Base-by-base conservation (phyloP, 2,113 vertebrate species). In the Aepyceros melampus region DNA sequence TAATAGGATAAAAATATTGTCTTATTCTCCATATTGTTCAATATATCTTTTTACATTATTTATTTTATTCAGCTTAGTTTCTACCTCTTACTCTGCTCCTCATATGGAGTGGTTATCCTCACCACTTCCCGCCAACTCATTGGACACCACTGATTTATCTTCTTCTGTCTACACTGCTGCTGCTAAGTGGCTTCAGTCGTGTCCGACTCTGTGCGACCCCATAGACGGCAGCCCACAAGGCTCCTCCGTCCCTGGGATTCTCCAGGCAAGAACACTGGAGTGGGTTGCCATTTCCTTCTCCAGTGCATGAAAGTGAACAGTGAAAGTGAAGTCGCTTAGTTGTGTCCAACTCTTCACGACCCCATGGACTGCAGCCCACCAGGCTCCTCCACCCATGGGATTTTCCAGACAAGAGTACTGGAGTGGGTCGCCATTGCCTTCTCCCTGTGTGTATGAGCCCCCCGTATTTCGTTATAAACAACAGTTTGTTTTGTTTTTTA, bases 321-420 rank as follows among this genome's bases (percentile, higher is more conserved):
- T 33, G 31, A 62, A 62, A 33, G 60, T 1, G 15, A 64, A 33
- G 31, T 8, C 0, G 0, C 0, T 64, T 15, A 64, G 60, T 64
- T 7, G 0, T 64, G 60, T 33, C 31, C 0, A 15, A 17, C 31
- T 33, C 62, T 64, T 33, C 14, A 1, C 0, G 31, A 64, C 60
- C 31, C 14, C 60, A 33, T 16, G 3, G 6, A 7, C 31, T 64
- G 60, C 14, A 64, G 31, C 31, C 29, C 31, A 33, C 60, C 60
- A 64, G 14, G 14, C 14, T 64, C 14, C 14, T 33, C 3, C 0
- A 0, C 31, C 14, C 60, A 33, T 64, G 60, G 60, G 31, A 8
- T 33, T 64, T 64, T 33, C 60, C 14, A 16, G 60, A 31, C 60
- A 4, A 64, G 31, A 64, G 62, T 1, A 8, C 31, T 64, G 31